Evolutionary conservation across 2,113 vertebrate species (phyloP), one percentile per base, ranked within the genome.

Genomic region (Geococcyx californianus): DNA sequence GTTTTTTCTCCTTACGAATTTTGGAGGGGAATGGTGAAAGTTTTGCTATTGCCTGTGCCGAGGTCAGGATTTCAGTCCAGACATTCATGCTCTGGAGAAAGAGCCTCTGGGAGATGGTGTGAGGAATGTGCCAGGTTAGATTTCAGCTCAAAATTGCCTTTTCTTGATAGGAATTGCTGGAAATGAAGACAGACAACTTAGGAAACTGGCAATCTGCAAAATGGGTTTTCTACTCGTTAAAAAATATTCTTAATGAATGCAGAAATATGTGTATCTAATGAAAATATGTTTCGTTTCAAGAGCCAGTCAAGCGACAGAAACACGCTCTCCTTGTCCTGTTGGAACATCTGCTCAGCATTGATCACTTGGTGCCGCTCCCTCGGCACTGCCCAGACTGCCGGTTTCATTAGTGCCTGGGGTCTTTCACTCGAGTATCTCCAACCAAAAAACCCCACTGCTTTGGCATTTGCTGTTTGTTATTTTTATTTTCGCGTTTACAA

Each of bases 331-430:
- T 68, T 49, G 62, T 90, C 26, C 52, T 81, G 33, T 8, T 68
- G 88, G 76, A 93, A 56, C 36, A 52, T 33, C 47, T 70, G 60
- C 40, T 72, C 5, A 2, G 28, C 23, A 19, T 0, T 21, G 68
- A 60, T 19, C 2, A 0, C 26, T 59, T 40, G 67, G 56, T 64
- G 20, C n/a, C 26, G 51, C 49, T 87, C 38, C 69, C 7, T 7
- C 0, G 0, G 38, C n/a, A 20, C 56, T 73, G 79, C 79, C 44
- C 68, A 59, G n/a, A 4, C 20, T 29, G 8, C 21, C 1, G 1
- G n/a, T 67, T 42, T 47, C 15, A 5, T 23, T 67, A 38, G 28
- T 16, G 59, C 42, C 67, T 24, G 31, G 34, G 12, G 24, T 44
- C 56, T 69, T 68, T 78, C 60, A 10, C 31, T 36, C 33, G 44